Percentiles rank a stretch among this genome's conserved stretches.
Evolutionary conservation across 2,888 invertebrate genomes (phyloP).

Genomic region (Melanargia galathea): DNA sequence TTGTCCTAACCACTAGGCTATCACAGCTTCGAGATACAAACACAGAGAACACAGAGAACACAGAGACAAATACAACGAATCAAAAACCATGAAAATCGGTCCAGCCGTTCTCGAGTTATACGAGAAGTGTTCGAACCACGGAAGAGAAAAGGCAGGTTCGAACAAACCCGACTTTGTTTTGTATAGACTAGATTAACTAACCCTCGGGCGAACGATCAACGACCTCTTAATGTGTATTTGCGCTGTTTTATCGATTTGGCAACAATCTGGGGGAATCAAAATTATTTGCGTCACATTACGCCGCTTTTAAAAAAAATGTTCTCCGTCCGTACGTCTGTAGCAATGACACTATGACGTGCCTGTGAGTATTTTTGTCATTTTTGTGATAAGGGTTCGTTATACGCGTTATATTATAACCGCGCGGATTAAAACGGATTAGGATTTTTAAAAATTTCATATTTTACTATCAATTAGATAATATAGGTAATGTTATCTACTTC

Average conservation of each 20-base stretch:
- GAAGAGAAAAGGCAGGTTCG: no score
- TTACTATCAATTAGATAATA: no score
- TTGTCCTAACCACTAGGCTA: no score
- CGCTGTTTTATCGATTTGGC: conserved; percentile 29
- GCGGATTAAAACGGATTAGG: not conserved
- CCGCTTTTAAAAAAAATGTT: not conserved
- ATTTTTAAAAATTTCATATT: not conserved
- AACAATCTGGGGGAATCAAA: conserved; percentile 27
- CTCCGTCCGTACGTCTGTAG: not conserved
- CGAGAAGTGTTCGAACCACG: no score
- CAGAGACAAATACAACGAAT: no score
- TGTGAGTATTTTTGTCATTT: not conserved
- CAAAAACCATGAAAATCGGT: no score
- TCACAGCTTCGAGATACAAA: no score
- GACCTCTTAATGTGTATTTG: not conserved
- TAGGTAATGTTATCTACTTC: no score
- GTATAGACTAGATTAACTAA: not conserved
- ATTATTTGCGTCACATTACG: conserved; percentile 29
- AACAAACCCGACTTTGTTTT: no score
- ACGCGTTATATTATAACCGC: not conserved
- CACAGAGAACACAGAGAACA: no score
- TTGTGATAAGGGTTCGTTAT: not conserved
- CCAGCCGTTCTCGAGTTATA: no score
- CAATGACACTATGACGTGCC: not conserved
- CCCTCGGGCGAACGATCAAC: not conserved